Conservation (phyloP, 53 echinoderm and acorn worm species). For the Luidia sarsii region DNA sequence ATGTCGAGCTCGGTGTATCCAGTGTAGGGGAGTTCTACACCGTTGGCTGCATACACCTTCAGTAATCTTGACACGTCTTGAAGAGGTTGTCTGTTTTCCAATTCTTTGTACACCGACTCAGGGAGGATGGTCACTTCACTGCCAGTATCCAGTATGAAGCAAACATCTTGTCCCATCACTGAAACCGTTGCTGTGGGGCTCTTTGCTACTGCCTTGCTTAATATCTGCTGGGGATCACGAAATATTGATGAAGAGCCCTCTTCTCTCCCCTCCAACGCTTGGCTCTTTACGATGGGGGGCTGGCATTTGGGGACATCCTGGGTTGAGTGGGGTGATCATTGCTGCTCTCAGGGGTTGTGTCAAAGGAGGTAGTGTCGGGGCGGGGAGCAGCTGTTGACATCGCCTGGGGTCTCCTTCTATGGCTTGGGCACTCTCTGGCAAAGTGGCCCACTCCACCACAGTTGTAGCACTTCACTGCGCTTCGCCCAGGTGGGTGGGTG, state of each 20-base stretch:
- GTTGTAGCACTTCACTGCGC: background rate
- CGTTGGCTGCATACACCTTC: constrained; percentile 21
- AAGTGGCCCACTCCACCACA: background rate
- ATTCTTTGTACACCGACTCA: background rate
- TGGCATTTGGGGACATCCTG: constrained; percentile 8
- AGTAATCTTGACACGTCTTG: constrained; percentile 10
- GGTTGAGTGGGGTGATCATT: background rate
- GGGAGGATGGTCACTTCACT: constrained; percentile 18
- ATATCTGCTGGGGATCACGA: background rate
- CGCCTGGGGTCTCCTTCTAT: background rate
- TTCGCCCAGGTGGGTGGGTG: too few relatives aligned
- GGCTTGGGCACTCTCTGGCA: background rate
- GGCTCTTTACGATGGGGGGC: constrained; percentile 28
- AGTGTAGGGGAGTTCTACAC: constrained; percentile 27
- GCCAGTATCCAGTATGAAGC: background rate
- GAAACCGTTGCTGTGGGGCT: background rate
- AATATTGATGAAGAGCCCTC: background rate
- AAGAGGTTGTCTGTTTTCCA: background rate
- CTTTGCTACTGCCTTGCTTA: constrained; percentile 12
- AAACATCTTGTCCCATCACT: background rate
- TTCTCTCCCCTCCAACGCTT: background rate
- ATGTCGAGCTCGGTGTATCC: constrained; percentile 18
- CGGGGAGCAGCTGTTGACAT: background rate
- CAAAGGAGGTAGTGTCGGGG: background rate
- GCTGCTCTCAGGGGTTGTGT: background rate